Conservation (phyloP, 1,140 invertebrate genomes). For the Listronotus oregonensis region DNA sequence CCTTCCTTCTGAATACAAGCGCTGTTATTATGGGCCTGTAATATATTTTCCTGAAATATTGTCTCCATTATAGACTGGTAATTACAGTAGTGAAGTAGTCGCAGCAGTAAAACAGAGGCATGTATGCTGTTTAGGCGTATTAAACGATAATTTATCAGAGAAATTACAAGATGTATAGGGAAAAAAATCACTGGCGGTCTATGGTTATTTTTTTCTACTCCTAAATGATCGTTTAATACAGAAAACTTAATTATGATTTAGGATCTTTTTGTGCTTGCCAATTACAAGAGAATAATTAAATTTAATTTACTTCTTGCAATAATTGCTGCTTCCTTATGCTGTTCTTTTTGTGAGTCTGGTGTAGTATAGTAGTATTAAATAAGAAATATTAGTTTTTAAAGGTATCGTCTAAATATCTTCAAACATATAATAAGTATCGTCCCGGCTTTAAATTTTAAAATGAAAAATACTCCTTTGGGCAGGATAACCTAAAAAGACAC, state of each 20-base stretch:
- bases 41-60: conserved; percentile 14
- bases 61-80: conserved; percentile 9
- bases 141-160: conserved; percentile 7
- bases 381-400: too few relatives aligned
- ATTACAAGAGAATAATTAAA: too few relatives aligned
- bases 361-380: not conserved
- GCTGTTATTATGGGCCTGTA: conserved; percentile 1
- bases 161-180: not conserved
- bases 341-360: not conserved
- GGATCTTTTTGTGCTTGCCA: too few relatives aligned
- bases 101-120: conserved; percentile 2
- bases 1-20: not conserved
- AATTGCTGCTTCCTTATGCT: not conserved
- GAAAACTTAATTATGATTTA: too few relatives aligned
- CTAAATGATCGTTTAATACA: not conserved
- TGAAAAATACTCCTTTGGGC: too few relatives aligned
- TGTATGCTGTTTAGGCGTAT: not conserved
- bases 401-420: too few relatives aligned
- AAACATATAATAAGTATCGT: too few relatives aligned
- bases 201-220: not conserved
- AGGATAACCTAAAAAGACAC: too few relatives aligned
- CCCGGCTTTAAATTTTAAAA: too few relatives aligned
- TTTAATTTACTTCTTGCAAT: too few relatives aligned
- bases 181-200: not conserved
- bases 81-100: conserved; percentile 1